Percentiles rank a stretch among this genome's conserved stretches.
Evolutionary conservation across 1,140 invertebrate species (phyloP).

Genomic region (Centruroides vittatus): DNA sequence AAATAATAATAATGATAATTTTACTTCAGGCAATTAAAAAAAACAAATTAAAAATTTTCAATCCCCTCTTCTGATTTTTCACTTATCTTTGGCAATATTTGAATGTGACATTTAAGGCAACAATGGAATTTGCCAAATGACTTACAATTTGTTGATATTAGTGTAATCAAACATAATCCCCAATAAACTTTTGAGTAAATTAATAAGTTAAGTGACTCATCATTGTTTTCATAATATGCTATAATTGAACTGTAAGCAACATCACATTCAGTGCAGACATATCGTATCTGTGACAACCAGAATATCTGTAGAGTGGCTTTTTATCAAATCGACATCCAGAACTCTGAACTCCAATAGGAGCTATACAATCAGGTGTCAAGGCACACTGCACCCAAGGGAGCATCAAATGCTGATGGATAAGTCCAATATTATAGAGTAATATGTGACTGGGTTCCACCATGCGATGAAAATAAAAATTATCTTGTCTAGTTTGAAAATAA

Average conservation of each 20-base stretch:
- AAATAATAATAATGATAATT: no score
- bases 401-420: constrained; percentile 59
- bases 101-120: no score
- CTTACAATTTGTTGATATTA: background rate
- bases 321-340: constrained; percentile 53
- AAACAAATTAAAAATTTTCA: no score
- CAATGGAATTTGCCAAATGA: no score
- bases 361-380: constrained; percentile 71
- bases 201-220: no score
- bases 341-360: constrained; percentile 57
- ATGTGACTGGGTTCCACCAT: constrained; percentile 60
- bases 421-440: constrained; percentile 51
- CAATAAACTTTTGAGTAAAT: no score
- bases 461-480: constrained; percentile 68
- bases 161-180: constrained; percentile 62
- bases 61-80: no score
- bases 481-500: constrained; percentile 57
- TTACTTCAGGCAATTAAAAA: no score
- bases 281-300: constrained; percentile 82
- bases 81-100: no score
- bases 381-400: constrained; percentile 85
- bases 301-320: constrained; percentile 80
- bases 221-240: no score
- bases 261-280: constrained; percentile 79
- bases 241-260: no score